Percentiles rank a stretch among this genome's conserved stretches.
Conservation (phyloP, 2,888 invertebrate species). For the Ectropis crepuscularia region DNA sequence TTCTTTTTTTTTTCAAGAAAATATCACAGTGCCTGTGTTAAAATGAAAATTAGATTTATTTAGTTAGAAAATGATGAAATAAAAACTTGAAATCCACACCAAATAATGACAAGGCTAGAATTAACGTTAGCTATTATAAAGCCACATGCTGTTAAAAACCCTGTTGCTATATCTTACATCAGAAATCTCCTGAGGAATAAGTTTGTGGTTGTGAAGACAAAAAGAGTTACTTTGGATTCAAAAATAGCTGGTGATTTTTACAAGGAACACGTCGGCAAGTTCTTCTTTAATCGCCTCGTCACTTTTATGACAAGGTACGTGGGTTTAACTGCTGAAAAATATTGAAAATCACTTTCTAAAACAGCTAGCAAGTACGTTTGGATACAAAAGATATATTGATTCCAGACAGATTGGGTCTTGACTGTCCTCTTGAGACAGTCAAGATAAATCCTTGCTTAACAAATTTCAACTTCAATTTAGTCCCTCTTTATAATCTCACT, state of each 20-base stretch:
- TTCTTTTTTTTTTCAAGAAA: no score
- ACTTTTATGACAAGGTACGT: slow-evolving; percentile 92
- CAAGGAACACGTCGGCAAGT: slow-evolving; percentile 91
- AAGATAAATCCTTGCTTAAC: no score
- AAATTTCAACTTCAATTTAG: no score
- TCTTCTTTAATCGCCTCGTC: slow-evolving; percentile 92
- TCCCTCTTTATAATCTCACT: background rate
- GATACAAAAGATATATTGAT: no score
- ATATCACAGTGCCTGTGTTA: no score
- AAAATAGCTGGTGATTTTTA: slow-evolving; percentile 91
- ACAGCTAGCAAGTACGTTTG: no score
- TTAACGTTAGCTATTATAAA: slow-evolving; percentile 94
- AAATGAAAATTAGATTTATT: no score
- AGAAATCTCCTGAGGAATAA: slow-evolving; percentile 87
- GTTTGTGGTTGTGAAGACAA: slow-evolving; percentile 90
- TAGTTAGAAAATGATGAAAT: slow-evolving; percentile 41
- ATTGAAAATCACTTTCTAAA: no score
- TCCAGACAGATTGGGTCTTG: no score
- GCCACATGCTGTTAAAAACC: slow-evolving; percentile 93
- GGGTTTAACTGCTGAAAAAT: background rate
- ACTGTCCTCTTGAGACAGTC: no score
- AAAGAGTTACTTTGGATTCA: slow-evolving; percentile 85
- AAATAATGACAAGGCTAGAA: slow-evolving; percentile 81
- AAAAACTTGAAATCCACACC: slow-evolving; percentile 32
- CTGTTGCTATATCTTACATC: slow-evolving; percentile 88